These are phyloP conservation scores for Beris morrisii DNA, from an alignment of 2,888 invertebrate genomes.

Conservation along the genomic window DNA sequence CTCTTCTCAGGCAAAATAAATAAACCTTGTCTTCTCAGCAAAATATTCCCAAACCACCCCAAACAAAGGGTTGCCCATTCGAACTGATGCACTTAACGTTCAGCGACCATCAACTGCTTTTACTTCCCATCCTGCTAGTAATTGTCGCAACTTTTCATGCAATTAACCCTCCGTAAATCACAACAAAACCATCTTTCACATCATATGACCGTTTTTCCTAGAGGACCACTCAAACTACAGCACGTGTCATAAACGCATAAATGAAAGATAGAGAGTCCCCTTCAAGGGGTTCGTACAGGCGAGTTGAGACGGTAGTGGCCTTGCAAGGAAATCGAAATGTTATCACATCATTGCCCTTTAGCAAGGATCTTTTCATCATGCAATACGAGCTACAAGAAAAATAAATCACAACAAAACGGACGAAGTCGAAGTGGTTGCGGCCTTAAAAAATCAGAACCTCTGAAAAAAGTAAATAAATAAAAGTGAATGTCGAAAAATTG, in stretches of 20 bases:
- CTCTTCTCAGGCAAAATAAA: too few relatives aligned
- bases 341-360: constrained; percentile 32
- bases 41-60: too few relatives aligned
- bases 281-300: background rate
- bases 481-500: constrained; percentile 32
- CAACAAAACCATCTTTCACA: constrained; percentile 35
- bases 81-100: too few relatives aligned
- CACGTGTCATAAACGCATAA: constrained; percentile 17
- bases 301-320: background rate
- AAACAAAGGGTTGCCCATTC: too few relatives aligned
- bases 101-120: background rate
- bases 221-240: constrained; percentile 22
- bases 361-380: constrained; percentile 17
- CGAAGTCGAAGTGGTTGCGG: background rate
- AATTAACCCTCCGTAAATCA: constrained; percentile 37
- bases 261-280: background rate
- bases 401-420: constrained; percentile 32
- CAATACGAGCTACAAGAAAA: constrained; percentile 10
- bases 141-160: constrained; percentile 28
- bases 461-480: constrained; percentile 29
- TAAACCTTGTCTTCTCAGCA: too few relatives aligned
- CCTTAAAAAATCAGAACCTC: background rate
- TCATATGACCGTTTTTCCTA: constrained; percentile 24
- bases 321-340: constrained; percentile 26
- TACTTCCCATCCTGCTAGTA: constrained; percentile 5